Conservation (phyloP, 1,140 invertebrate species). For the Drosophila tsacasi region DNA sequence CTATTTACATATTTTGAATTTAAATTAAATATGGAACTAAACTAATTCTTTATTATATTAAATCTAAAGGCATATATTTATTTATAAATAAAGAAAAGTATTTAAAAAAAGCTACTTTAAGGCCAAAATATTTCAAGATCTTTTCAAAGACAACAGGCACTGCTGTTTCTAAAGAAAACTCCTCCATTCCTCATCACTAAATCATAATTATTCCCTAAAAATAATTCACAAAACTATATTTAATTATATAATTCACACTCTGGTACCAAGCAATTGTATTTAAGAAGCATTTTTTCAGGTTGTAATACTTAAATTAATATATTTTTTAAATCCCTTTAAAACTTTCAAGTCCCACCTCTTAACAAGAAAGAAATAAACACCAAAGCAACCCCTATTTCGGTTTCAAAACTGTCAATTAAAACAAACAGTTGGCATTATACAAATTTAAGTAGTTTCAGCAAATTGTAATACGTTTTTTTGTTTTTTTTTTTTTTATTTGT, state of each 20-base stretch:
- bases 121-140: too few relatives aligned
- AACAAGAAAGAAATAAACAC: not conserved
- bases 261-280: not conserved
- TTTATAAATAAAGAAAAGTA: too few relatives aligned
- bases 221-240: not conserved
- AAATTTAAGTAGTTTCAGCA: constrained; percentile 37
- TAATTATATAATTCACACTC: not conserved
- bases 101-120: too few relatives aligned
- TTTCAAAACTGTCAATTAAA: constrained; percentile 28
- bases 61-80: too few relatives aligned
- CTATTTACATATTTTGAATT: too few relatives aligned
- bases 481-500: not conserved
- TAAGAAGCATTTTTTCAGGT: not conserved
- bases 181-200: not conserved
- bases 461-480: constrained; percentile 13
- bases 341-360: not conserved
- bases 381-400: constrained; percentile 6
- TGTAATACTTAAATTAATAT: too few relatives aligned
- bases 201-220: not conserved
- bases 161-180: not conserved
- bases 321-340: not conserved
- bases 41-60: too few relatives aligned
- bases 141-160: too few relatives aligned
- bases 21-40: too few relatives aligned
- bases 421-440: constrained; percentile 20